Evolutionary conservation across 2,797 vertebrate species (phyloP).

Genomic region (Typhlichthys eigenmanni): DNA sequence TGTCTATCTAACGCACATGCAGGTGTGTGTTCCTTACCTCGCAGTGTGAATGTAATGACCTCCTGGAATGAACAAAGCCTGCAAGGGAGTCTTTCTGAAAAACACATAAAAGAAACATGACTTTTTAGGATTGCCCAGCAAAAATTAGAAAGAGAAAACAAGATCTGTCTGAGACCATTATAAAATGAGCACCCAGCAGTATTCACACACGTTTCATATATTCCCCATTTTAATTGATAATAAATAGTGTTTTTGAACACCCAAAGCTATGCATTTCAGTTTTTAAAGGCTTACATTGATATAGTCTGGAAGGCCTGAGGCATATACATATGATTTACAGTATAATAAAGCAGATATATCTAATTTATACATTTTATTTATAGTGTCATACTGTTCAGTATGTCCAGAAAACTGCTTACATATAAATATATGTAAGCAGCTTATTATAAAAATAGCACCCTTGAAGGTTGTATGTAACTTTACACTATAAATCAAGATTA

Average conservation of each 20-base stretch:
- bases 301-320: slow-evolving; percentile 35
- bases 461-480: too few relatives aligned
- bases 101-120: slow-evolving; percentile 50
- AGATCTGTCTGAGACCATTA: slow-evolving; percentile 13
- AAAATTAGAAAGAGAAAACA: slow-evolving; percentile 46
- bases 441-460: too few relatives aligned
- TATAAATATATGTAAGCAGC: too few relatives aligned
- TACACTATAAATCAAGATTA: too few relatives aligned
- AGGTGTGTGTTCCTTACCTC: slow-evolving; percentile 30
- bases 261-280: slow-evolving; percentile 37
- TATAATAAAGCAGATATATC: too few relatives aligned
- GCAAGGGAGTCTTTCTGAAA: slow-evolving; percentile 34
- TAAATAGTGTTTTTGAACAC: slow-evolving; percentile 60
- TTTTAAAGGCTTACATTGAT: slow-evolving; percentile 48
- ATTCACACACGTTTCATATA: slow-evolving; percentile 68
- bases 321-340: slow-evolving; percentile 33
- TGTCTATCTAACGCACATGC: slow-evolving; percentile 37
- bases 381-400: too few relatives aligned
- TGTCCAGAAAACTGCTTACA: too few relatives aligned
- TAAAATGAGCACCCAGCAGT: slow-evolving; percentile 33
- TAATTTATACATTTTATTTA: too few relatives aligned
- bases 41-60: slow-evolving; percentile 64
- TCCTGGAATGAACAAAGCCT: slow-evolving; percentile 42
- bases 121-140: slow-evolving; percentile 35
- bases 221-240: slow-evolving; percentile 63